Evolutionary conservation across 2,797 vertebrate species (phyloP).

Genomic region (Austrolebias charrua): DNA sequence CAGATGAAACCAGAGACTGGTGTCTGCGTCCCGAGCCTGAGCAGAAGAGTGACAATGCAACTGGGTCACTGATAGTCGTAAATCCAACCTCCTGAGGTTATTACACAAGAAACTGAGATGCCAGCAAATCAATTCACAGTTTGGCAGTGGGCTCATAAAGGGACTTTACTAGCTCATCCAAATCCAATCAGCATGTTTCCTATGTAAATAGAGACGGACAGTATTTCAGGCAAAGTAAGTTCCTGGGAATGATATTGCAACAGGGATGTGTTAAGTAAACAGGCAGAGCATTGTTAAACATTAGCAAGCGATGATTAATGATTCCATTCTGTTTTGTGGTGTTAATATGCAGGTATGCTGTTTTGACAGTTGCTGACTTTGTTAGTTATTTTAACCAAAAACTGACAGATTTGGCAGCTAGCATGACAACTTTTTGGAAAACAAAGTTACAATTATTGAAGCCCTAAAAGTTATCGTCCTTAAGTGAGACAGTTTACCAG

Average conservation of each 20-base stretch:
- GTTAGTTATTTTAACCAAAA: slow-evolving; percentile 42
- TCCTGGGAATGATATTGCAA: slow-evolving; percentile 48
- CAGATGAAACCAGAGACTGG: slow-evolving; percentile 75
- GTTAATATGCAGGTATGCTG: slow-evolving; percentile 17
- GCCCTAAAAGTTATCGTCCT: slow-evolving; percentile 50
- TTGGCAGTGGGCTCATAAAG: slow-evolving; percentile 72
- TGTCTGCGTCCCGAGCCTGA: slow-evolving; percentile 61
- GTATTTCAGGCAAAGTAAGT: slow-evolving; percentile 55
- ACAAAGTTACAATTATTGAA: slow-evolving; percentile 62
- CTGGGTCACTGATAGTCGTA: slow-evolving; percentile 73
- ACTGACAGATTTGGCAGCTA: slow-evolving; percentile 34
- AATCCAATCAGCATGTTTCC: slow-evolving; percentile 72
- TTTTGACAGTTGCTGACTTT: slow-evolving; percentile 65
- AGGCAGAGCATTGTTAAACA: slow-evolving; percentile 49
- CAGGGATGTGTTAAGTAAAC: slow-evolving; percentile 44
- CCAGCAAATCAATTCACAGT: slow-evolving; percentile 79
- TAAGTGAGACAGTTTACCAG: slow-evolving; percentile 53
- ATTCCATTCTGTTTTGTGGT: slow-evolving; percentile 28
- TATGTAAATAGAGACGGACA: slow-evolving; percentile 67
- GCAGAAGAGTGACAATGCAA: slow-evolving; percentile 66
- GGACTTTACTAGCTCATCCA: slow-evolving; percentile 65
- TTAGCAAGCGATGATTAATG: slow-evolving; percentile 39
- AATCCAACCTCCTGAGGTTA: slow-evolving; percentile 80
- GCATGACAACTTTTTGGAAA: slow-evolving; percentile 52
- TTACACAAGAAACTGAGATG: slow-evolving; percentile 76